Evolutionary conservation across 1,140 invertebrate species (phyloP).

Genomic region (Zophobas morio): DNA sequence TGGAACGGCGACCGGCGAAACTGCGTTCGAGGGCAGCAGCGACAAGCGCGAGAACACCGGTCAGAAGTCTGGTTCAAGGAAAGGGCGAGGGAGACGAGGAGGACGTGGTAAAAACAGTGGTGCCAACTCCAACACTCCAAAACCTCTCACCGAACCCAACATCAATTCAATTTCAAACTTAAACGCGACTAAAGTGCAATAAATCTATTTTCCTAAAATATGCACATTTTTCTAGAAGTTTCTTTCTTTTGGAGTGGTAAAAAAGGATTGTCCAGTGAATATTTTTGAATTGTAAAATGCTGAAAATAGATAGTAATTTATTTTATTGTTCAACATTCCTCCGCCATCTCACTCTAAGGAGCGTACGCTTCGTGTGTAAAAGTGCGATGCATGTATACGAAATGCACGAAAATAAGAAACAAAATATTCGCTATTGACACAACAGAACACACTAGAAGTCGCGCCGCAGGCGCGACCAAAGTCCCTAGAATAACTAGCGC

Average conservation of each 20-base stretch:
- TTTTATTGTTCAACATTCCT: slow-evolving; percentile 40
- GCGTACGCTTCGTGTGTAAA: slow-evolving; percentile 31
- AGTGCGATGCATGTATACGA: slow-evolving; percentile 69
- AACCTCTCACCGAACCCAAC: slow-evolving; percentile 43
- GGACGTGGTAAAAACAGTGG: slow-evolving; percentile 65
- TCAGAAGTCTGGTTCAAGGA: slow-evolving; percentile 67
- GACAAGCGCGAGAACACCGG: slow-evolving; percentile 72
- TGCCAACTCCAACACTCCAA: slow-evolving; percentile 16
- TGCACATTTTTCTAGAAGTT: slow-evolving; percentile 3
- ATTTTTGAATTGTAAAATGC: slow-evolving; percentile 11
- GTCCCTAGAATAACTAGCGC: slow-evolving; percentile 67
- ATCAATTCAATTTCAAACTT: slow-evolving; percentile 53
- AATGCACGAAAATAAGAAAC: slow-evolving; percentile 70
- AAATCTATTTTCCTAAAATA: slow-evolving; percentile 37
- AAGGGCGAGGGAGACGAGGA: slow-evolving; percentile 70
- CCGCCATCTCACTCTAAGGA: not conserved
- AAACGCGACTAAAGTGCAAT: slow-evolving; percentile 58
- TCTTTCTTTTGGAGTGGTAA: no score
- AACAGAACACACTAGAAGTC: slow-evolving; percentile 69
- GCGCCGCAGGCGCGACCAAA: slow-evolving; percentile 66
- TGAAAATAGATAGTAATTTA: slow-evolving; percentile 42
- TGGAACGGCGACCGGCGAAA: slow-evolving; percentile 70
- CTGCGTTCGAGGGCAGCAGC: slow-evolving; percentile 71
- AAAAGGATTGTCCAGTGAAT: not conserved
- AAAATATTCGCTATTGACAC: slow-evolving; percentile 67